Conservation (phyloP, 2,888 invertebrate species). For the Drosophila mulleri region DNA sequence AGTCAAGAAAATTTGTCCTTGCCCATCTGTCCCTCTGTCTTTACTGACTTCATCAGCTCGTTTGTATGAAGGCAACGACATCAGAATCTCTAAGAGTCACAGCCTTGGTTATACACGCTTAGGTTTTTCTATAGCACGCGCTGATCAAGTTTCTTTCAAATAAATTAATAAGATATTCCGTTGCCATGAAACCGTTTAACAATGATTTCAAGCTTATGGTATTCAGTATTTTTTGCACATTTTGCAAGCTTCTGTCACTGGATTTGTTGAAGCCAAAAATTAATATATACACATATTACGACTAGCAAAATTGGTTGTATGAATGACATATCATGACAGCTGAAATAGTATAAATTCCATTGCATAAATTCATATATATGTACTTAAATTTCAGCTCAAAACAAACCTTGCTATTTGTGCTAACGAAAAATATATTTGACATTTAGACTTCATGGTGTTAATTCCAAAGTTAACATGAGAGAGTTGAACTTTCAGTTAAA, state of each 20-base stretch:
- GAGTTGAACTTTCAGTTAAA: not conserved
- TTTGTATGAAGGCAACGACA: not conserved
- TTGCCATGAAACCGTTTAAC: slow-evolving; percentile 1
- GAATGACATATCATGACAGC: not conserved
- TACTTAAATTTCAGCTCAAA: not conserved
- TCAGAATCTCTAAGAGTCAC: not conserved
- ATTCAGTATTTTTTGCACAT: not conserved
- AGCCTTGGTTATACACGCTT: not conserved
- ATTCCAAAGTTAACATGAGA: not conserved
- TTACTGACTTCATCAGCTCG: too few relatives aligned
- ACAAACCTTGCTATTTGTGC: not conserved
- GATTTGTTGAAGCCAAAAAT: not conserved
- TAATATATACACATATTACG: not conserved
- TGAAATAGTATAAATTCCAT: not conserved
- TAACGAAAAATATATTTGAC: not conserved
- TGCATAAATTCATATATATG: not conserved
- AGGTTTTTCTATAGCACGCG: not conserved
- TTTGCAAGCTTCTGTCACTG: not conserved
- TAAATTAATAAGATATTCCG: not conserved
- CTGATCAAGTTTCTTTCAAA: not conserved
- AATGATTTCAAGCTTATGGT: slow-evolving; percentile 1
- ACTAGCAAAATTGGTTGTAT: not conserved
- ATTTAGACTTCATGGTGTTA: not conserved
- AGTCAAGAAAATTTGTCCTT: not conserved
- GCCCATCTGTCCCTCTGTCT: not conserved